phyloP scores from a whole-genome alignment of 2,797 vertebrate species.

The Spea hammondii region DNA sequence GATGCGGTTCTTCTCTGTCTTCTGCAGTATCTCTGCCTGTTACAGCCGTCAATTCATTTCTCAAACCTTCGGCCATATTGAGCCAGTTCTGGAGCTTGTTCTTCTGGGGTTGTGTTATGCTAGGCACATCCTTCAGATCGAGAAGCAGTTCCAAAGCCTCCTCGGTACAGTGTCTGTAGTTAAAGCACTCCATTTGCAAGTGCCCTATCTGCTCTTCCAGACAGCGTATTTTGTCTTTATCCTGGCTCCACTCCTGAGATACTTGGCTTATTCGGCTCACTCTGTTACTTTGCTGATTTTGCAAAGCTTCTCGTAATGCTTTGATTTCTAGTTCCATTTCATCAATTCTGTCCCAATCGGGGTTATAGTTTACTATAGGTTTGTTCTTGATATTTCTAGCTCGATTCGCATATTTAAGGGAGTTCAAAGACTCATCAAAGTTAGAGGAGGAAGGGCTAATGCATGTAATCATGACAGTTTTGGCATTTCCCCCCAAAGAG shows the following conservation, averaged over 20 bases:
- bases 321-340: conserved; percentile 83
- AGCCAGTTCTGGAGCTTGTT: conserved; percentile 76
- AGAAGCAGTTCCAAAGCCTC: conserved; percentile 76
- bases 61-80: conserved; percentile 66
- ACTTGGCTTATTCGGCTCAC: conserved; percentile 57
- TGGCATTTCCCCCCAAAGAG: conserved; percentile 85
- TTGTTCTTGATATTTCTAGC: conserved; percentile 81
- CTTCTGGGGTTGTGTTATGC: conserved; percentile 63
- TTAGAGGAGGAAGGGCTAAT: conserved; percentile 82
- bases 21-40: conserved; percentile 44
- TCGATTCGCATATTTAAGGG: conserved; percentile 83
- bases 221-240: conserved; percentile 61
- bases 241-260: conserved; percentile 60
- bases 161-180: conserved; percentile 70
- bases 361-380: conserved; percentile 74
- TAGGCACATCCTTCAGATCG: conserved; percentile 63
- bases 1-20: conserved; percentile 61
- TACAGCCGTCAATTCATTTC: conserved; percentile 55
- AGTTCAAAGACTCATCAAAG: conserved; percentile 83
- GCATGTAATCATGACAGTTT: conserved; percentile 87
- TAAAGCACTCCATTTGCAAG: conserved; percentile 65
- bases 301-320: conserved; percentile 77
- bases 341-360: conserved; percentile 68
- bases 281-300: conserved; percentile 67
- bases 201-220: conserved; percentile 66